phyloP scores from a whole-genome alignment of 1,140 invertebrate species.

The Anoplolepis gracilipes region DNA sequence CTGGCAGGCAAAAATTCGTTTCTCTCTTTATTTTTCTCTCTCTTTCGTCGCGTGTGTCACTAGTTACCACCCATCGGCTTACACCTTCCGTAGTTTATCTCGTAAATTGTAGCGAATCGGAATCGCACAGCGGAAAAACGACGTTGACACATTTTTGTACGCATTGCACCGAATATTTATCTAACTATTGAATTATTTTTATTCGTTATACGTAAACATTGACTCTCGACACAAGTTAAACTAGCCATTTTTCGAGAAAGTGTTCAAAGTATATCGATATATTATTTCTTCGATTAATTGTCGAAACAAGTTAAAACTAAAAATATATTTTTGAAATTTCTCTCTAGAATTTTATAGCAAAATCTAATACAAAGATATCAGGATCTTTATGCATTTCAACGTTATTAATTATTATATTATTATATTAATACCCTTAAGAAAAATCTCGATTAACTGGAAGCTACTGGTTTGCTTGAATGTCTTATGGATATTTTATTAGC shows the following conservation, averaged over 20 bases:
- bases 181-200: constrained; percentile 28
- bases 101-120: constrained; percentile 54
- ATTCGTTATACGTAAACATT: background rate
- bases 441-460: background rate
- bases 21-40: too few species aligned
- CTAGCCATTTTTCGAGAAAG: background rate
- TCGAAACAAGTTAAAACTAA: background rate
- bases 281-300: constrained; percentile 13
- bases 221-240: background rate
- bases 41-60: constrained; percentile 35
- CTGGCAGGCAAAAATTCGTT: background rate
- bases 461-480: background rate
- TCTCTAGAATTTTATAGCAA: background rate
- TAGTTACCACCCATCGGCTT: constrained; percentile 47
- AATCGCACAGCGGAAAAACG: constrained; percentile 41
- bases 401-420: too few species aligned
- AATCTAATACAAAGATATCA: background rate
- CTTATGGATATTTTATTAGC: constrained; percentile 2
- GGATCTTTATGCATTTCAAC: background rate
- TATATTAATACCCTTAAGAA: background rate
- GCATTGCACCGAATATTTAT: constrained; percentile 26
- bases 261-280: background rate
- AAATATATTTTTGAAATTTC: background rate
- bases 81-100: constrained; percentile 26
- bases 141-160: background rate